Evolutionary conservation across 2,797 vertebrate species (phyloP).

Genomic region (Xiphorhynchus erythropygius): DNA sequence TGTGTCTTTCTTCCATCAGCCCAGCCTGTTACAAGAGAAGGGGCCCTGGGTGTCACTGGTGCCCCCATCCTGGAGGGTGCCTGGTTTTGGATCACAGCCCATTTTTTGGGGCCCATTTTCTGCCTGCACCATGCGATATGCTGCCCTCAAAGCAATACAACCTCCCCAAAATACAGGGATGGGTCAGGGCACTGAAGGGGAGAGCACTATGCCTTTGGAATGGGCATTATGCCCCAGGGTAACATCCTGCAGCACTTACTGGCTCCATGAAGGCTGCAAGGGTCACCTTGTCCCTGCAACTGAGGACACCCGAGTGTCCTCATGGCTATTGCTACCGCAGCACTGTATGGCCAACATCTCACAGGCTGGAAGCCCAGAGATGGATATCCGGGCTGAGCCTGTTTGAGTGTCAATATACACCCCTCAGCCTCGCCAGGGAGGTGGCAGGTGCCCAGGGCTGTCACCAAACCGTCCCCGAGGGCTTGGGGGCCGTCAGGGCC

Average conservation of each 20-base stretch:
- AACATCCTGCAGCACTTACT: background rate
- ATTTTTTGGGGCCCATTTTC: background rate
- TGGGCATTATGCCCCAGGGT: fast-evolving
- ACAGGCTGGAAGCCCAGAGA: background rate
- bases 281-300: fast-evolving
- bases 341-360: background rate
- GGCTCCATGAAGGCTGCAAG: fast-evolving
- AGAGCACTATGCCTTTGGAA: background rate
- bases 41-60: background rate
- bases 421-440: fast-evolving
- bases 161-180: fast-evolving
- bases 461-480: fast-evolving
- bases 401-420: fast-evolving
- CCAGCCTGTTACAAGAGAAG: background rate
- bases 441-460: background rate
- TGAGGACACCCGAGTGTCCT: background rate
- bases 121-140: fast-evolving
- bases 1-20: background rate
- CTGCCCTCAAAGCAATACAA: background rate
- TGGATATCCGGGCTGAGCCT: background rate
- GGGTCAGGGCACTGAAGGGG: background rate
- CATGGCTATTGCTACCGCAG: fast-evolving
- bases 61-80: background rate
- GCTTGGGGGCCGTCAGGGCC: fast-evolving
- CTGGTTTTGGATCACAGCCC: background rate